A percentile compares a stretch with the other conserved stretches of the same genome.
Conservation (phyloP, 2,113 vertebrate species). For the Vanacampus margaritifer region DNA sequence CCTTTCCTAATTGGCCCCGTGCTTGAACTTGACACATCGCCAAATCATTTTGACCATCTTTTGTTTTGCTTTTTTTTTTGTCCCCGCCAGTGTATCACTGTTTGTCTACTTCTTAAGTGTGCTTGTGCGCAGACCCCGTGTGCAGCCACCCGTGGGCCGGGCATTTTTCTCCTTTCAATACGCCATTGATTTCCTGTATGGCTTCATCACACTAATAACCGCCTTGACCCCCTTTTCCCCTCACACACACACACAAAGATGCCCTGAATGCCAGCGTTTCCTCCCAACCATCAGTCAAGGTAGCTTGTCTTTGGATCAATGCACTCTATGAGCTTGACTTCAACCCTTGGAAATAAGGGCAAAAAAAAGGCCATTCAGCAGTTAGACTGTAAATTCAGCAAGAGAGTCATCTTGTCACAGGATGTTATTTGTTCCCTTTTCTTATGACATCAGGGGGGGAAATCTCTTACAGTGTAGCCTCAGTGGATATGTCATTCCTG, state of each 20-base stretch:
- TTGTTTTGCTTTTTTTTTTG: conserved; percentile 30
- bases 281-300: conserved; percentile 64
- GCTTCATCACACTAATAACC: conserved; percentile 90
- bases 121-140: conserved; percentile 44
- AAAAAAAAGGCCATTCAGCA: conserved; percentile 42
- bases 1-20: conserved; percentile 25
- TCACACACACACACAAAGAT: conserved; percentile 64
- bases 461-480: background rate
- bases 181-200: conserved; percentile 89
- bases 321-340: conserved; percentile 56
- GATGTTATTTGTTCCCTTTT: conserved; percentile 21
- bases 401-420: conserved; percentile 13
- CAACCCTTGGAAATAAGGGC: conserved; percentile 46
- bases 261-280: conserved; percentile 78
- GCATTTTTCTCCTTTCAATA: conserved; percentile 78
- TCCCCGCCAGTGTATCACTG: conserved; percentile 39
- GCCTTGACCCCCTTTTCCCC: conserved; percentile 74
- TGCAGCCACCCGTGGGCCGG: conserved; percentile 67
- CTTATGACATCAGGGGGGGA: conserved; percentile 31
- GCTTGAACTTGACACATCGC: conserved; percentile 43
- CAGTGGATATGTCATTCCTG: background rate
- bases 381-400: conserved; percentile 36
- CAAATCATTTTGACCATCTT: conserved; percentile 36
- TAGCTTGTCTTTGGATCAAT: conserved; percentile 63
- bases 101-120: conserved; percentile 44